These are phyloP conservation scores for Acromyrmex charruanus DNA, from an alignment of 1,140 invertebrate genomes.

Conservation along the genomic window DNA sequence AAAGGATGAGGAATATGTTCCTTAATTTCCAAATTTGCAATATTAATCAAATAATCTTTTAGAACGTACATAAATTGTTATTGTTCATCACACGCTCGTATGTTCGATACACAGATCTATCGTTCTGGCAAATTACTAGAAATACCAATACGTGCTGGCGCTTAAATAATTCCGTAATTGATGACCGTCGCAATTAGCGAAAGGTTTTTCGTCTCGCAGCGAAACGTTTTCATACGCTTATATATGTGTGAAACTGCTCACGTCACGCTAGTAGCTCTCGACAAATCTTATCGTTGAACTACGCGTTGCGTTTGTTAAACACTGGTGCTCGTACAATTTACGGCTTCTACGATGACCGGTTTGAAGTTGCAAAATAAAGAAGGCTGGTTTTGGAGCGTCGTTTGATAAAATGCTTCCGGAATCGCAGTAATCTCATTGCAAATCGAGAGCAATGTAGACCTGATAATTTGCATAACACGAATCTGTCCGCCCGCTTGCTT, in stretches of 20 bases:
- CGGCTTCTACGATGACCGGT: neutral
- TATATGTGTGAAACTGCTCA: slow-evolving; percentile 17
- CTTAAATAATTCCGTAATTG: slow-evolving; percentile 65
- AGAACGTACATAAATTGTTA: neutral
- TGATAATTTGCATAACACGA: slow-evolving; percentile 52
- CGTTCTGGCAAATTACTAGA: slow-evolving; percentile 31
- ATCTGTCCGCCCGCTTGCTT: neutral
- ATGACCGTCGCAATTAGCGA: slow-evolving; percentile 61
- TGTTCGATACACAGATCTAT: neutral
- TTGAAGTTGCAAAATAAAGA: neutral
- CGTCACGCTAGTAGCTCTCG: slow-evolving; percentile 3
- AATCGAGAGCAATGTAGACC: neutral
- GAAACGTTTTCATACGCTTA: slow-evolving; percentile 17
- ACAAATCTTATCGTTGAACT: slow-evolving; percentile 40
- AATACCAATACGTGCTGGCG: slow-evolving; percentile 24
- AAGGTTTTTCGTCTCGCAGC: slow-evolving; percentile 10
- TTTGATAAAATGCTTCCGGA: slow-evolving; percentile 25
- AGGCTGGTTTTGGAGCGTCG: neutral
- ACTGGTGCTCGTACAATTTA: neutral
- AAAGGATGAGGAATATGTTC: neutral
- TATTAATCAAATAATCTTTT: slow-evolving; percentile 4
- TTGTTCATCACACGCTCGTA: neutral
- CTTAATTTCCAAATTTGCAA: neutral
- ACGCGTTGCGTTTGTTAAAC: neutral
- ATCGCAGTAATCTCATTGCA: neutral